Evolutionary conservation across 64 coral and sea anemone genomes (phyloP), one percentile per base, ranked within the genome.

Genomic region (Acropora yongei): DNA sequence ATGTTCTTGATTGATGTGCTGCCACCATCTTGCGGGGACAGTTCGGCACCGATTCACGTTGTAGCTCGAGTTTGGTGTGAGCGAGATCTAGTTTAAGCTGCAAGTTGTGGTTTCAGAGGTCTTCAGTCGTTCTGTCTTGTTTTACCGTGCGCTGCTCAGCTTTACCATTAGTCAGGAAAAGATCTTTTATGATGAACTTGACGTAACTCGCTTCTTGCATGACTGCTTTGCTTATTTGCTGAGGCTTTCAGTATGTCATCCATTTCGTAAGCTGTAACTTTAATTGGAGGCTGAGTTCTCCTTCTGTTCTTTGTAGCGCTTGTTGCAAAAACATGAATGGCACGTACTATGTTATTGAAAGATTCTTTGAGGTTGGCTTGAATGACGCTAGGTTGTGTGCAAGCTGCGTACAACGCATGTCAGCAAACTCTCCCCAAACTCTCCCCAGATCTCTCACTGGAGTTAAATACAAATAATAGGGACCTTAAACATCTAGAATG

Each of bases 51-150:
- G 60, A 19, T 57, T 71, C 47, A 1, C 46, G 80, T 16, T 74
- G 88, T 80, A 90, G 65, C 76, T 81, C 47, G n/a, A 90, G 49
- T 58, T 90, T 90, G n/a, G 77, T 53, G 2, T 47, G 65, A 72
- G 88, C 72, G 1, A 90, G 77, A 49, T 82, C 78, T 3, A 90
- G 80, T 92, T 78, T 74, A 20, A 82, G 88, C 19, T 90, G 14
- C 39, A 92, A 61, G 44, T 92, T 86, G 71, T 78, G 30, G 72
- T 92, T 85, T 78, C 63, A 49, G 10, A 92, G 53, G 18, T 72
- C 84, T 60, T 75, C 19, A 8, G 63, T 92, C 42, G 41, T 20
- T 74, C 74, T 76, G 48, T 68, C 49, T 44, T 82, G 2, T 55
- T 75, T 75, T 8, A 13, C 48, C 41, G 66, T 57, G 65, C n/a